phyloP scores from a whole-genome alignment of 2,113 vertebrate species.

The Etheostoma cragini region DNA sequence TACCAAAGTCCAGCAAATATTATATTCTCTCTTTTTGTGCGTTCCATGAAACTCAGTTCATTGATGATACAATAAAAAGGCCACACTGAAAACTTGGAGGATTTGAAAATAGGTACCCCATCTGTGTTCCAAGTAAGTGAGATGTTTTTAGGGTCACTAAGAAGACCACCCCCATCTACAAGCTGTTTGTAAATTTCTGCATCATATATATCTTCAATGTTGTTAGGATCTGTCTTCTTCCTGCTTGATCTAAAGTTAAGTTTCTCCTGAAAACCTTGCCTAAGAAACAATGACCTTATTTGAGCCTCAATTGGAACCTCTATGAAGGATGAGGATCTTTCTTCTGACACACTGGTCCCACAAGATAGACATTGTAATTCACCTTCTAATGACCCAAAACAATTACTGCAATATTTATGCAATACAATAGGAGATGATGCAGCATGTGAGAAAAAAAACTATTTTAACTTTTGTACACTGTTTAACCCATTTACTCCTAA shows the following conservation, averaged over 20 bases:
- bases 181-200: not conserved
- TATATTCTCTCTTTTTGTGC: conserved; percentile 4
- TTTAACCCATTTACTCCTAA: no score
- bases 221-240: not conserved
- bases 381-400: no score
- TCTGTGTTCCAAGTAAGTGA: conserved; percentile 7
- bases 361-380: not conserved
- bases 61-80: conserved; percentile 9
- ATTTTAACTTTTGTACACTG: no score
- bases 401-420: no score
- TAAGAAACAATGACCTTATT: not conserved
- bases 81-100: conserved; percentile 5
- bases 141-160: conserved; percentile 11
- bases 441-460: no score
- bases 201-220: not conserved
- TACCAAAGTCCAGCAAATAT: conserved; percentile 2
- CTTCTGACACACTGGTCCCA: conserved; percentile 2
- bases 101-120: conserved; percentile 9
- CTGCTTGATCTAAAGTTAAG: not conserved
- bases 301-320: conserved; percentile 5
- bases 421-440: no score
- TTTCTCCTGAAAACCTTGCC: not conserved
- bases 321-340: conserved; percentile 1
- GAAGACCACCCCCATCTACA: not conserved
- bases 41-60: not conserved